Conservation (phyloP, 30 jellyfish, hydroid and myxozoan species). For the Pseudorhiza aurosa region DNA sequence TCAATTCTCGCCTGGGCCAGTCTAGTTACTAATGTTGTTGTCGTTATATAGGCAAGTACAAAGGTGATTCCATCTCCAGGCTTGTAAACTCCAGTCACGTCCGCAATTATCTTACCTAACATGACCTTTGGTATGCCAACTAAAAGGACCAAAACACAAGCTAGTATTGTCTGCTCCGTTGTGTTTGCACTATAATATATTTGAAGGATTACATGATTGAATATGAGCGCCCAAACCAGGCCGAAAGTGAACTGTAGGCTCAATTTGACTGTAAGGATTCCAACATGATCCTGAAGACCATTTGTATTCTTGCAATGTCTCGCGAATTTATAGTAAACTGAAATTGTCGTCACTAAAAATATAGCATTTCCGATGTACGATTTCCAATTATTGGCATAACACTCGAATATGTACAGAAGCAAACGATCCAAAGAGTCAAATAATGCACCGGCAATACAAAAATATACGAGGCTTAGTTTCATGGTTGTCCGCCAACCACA, state of each 20-base stretch:
- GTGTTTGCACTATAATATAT: not conserved
- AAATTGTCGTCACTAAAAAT: not conserved
- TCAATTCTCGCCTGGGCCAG: constrained; percentile 30
- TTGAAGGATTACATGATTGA: not conserved
- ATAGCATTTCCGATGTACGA: not conserved
- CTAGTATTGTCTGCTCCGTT: not conserved
- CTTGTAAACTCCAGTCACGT: not conserved
- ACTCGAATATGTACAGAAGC: not conserved
- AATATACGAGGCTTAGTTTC: not conserved
- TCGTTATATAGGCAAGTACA: not conserved
- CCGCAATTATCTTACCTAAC: not conserved
- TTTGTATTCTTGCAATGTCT: not conserved
- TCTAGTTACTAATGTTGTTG: not conserved
- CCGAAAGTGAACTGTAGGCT: constrained; percentile 11
- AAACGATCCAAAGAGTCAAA: not conserved
- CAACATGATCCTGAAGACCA: not conserved
- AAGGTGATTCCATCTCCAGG: not conserved
- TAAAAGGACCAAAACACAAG: constrained; percentile 1
- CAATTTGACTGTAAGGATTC: not conserved
- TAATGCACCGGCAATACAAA: not conserved
- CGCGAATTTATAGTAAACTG: not conserved
- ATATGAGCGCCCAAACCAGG: not conserved
- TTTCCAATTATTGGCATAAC: constrained; percentile 1
- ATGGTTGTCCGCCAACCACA: constrained; percentile 8
- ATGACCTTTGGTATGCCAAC: constrained; percentile 16